Conservation (phyloP, 2,113 vertebrate species). For the Gymnobelideus leadbeateri region DNA sequence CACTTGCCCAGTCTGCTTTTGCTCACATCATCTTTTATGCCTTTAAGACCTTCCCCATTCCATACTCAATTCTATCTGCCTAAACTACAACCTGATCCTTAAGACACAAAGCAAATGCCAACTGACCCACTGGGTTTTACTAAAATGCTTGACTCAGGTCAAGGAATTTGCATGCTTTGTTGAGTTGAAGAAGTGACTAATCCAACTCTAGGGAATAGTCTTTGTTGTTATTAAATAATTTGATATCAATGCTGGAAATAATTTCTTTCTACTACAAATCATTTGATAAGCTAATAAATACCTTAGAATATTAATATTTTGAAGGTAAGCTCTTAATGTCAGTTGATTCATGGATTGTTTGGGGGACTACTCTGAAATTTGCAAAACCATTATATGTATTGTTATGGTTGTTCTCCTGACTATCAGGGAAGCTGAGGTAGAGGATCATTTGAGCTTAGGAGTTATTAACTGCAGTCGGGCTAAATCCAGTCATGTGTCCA, state of each 20-base stretch:
- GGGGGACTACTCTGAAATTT: neutral
- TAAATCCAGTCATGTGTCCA: neutral
- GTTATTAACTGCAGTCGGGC: neutral
- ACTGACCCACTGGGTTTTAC: neutral
- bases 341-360: neutral
- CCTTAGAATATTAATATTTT: neutral
- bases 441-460: neutral
- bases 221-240: neutral
- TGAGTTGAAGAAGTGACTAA: neutral
- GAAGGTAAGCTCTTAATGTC: neutral
- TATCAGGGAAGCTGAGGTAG: neutral
- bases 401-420: neutral
- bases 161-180: neutral
- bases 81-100: neutral
- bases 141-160: neutral
- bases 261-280: neutral
- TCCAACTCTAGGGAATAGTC: neutral
- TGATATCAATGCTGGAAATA: neutral
- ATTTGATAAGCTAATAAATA: neutral
- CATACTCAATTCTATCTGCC: neutral
- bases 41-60: neutral
- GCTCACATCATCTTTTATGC: neutral
- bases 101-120: neutral
- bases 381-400: neutral
- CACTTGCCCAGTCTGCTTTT: neutral